Conservation (phyloP, 2,888 invertebrate genomes). For the Piscicola geometra region DNA sequence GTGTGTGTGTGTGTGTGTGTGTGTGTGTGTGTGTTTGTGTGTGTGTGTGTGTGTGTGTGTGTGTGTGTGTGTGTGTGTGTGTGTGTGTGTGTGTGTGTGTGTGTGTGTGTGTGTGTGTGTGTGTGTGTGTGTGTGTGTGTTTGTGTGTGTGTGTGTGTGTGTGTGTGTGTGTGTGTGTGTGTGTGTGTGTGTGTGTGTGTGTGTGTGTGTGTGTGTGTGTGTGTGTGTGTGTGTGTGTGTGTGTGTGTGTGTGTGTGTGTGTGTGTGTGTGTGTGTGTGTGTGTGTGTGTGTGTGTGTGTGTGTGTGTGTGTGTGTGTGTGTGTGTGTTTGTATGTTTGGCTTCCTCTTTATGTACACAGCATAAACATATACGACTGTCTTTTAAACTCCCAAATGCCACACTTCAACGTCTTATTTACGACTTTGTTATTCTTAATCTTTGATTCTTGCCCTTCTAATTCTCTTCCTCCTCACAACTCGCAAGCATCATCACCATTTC, state of each 20-base stretch:
- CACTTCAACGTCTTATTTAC: no score
- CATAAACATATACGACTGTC: no score
- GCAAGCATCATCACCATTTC: no score
- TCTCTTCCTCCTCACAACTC: no score
- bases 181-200: constrained; percentile 15
- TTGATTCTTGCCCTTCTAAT: no score
- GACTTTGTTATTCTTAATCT: no score
- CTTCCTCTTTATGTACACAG: no score
- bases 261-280: constrained; percentile 13
- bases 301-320: constrained; percentile 15
- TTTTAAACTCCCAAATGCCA: no score
- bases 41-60: constrained; percentile 15
- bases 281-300: constrained; percentile 15
- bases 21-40: constrained; percentile 8
- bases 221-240: constrained; percentile 15
- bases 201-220: constrained; percentile 13
- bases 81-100: not conserved
- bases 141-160: constrained; percentile 14
- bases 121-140: constrained; percentile 13
- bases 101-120: not conserved
- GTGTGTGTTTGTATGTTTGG: not conserved
- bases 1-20: constrained; percentile 17
- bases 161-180: constrained; percentile 13
- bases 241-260: constrained; percentile 15
- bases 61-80: constrained; percentile 6